Evolutionary conservation across 2,888 invertebrate genomes (phyloP), one percentile per base, ranked within the genome.

Genomic region (Drosophila suboccidentalis): DNA sequence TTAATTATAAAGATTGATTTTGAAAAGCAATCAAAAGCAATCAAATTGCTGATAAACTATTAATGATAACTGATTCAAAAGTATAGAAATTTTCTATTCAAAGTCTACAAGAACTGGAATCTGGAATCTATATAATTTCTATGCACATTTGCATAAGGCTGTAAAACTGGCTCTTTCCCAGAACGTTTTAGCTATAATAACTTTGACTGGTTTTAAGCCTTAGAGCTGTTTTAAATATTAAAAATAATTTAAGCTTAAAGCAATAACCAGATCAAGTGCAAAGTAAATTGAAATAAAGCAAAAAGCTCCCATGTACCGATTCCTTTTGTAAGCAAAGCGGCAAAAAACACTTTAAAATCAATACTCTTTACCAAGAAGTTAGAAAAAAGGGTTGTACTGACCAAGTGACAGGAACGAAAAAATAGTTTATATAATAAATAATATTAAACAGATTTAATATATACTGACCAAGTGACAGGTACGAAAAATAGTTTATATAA

Each of bases 261-360:
- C 43, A 55, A 51, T 43, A 17, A 38, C 15, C 11, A 44, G 4
- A 22, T n/a, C 19, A 11, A 53, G 10, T 34, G 26, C 44, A 8
- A 32, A 39, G 17, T 32, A n/a, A 49, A 39, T 47, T 34, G 4
- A 36, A 2, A 19, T 38, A 54, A 29, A 11, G n/a, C 10, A 54
- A 46, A 67, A 60, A 34, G 49, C 53, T 71, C 61, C 10, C 58
- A 73, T 66, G 75, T 82, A 68, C 70, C 70, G 67, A 72, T 80
- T 78, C 72, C 62, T 74, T 77, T 66, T 77, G 65, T 49, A 57
- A 66, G 41, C 44, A 71, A 46, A 71, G 49, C 62, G 62, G 61
- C 26, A 41, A 22, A 9, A 54, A 70, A 46, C 41, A 53, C 75
- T 58, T 54, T 38, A 32, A 53, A 41, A 47, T 41, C 1, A 3